Percentiles rank a stretch among this genome's conserved stretches.
These are phyloP conservation scores for Forbesichthys papilliferus DNA, from an alignment of 2,113 vertebrate species.

Conservation along the genomic window DNA sequence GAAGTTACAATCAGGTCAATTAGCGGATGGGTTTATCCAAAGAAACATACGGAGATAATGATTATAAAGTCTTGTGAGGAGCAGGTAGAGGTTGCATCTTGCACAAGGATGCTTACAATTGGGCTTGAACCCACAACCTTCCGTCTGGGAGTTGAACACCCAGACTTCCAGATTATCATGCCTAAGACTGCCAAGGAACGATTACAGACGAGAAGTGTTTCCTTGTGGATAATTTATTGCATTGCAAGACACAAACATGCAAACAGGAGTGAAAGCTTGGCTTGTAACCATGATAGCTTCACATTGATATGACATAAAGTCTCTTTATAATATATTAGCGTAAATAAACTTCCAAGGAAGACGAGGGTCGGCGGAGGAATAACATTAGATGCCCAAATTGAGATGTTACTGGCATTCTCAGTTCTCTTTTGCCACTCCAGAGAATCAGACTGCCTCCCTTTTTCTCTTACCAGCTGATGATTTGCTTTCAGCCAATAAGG, in stretches of 20 bases:
- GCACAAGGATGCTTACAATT: too few species aligned
- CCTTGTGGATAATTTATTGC: slow-evolving; percentile 58
- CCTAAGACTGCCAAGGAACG: slow-evolving; percentile 17
- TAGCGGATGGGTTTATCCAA: slow-evolving; percentile 9
- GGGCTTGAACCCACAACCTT: too few species aligned
- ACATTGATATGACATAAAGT: slow-evolving; percentile 47
- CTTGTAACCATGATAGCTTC: slow-evolving; percentile 29
- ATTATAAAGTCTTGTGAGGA: neutral
- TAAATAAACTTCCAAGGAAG: slow-evolving; percentile 35
- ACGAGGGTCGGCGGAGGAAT: slow-evolving; percentile 25
- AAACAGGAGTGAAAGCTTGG: slow-evolving; percentile 58
- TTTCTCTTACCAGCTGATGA: slow-evolving; percentile 36
- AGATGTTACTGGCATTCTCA: slow-evolving; percentile 1
- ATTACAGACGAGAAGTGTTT: slow-evolving; percentile 2
- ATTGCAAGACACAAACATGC: slow-evolving; percentile 54
- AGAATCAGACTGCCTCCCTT: slow-evolving; percentile 17
- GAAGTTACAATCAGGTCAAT: too few species aligned
- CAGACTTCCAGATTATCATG: too few species aligned
- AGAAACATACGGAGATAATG: neutral
- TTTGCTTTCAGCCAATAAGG: slow-evolving; percentile 43
- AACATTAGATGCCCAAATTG: slow-evolving; percentile 29
- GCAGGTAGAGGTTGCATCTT: too few species aligned
- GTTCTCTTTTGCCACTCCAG: neutral
- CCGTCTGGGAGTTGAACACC: too few species aligned
- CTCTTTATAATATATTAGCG: slow-evolving; percentile 17